Conservation (phyloP, 1,140 invertebrate species). For the Drosophila kepulauana region DNA sequence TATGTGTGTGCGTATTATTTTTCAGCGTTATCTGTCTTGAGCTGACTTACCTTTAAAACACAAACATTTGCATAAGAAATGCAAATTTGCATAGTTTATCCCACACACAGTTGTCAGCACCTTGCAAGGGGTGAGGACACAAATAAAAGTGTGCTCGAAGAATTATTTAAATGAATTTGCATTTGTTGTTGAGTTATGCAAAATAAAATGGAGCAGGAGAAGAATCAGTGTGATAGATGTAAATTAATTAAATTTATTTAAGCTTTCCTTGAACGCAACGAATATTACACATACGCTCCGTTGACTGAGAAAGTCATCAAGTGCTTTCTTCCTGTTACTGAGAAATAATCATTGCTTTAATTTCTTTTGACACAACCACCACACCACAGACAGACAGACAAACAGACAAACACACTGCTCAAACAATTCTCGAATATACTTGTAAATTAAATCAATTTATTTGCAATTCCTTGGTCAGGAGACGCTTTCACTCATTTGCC, state of each 20-base stretch:
- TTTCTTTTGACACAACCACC: slow-evolving; percentile 64
- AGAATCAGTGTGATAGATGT: slow-evolving; percentile 24
- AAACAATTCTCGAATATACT: slow-evolving; percentile 59
- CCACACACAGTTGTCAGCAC: slow-evolving; percentile 35
- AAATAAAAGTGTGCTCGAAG: slow-evolving; percentile 15
- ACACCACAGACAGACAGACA: slow-evolving; percentile 12
- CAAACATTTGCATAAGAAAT: slow-evolving; percentile 67
- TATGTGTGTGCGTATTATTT: slow-evolving; percentile 25
- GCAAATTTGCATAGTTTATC: slow-evolving; percentile 63
- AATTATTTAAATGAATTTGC: slow-evolving; percentile 69
- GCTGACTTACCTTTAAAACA: slow-evolving; percentile 37
- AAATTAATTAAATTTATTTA: slow-evolving; percentile 73
- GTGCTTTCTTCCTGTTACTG: slow-evolving; percentile 27
- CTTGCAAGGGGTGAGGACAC: slow-evolving; percentile 3
- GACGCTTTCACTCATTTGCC: slow-evolving; percentile 45
- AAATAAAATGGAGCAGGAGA: slow-evolving; percentile 5
- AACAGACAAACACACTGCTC: slow-evolving; percentile 6
- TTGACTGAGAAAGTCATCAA: slow-evolving; percentile 58
- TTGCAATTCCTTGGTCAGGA: slow-evolving; percentile 62
- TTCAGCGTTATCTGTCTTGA: slow-evolving; percentile 21
- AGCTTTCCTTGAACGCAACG: slow-evolving; percentile 10
- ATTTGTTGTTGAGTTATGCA: slow-evolving; percentile 52
- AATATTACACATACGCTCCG: slow-evolving; percentile 49
- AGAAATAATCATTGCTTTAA: slow-evolving; percentile 69
- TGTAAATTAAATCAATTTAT: slow-evolving; percentile 80